These are phyloP conservation scores for Argya squamiceps DNA, from an alignment of 2,797 vertebrate genomes.

Conservation along the genomic window DNA sequence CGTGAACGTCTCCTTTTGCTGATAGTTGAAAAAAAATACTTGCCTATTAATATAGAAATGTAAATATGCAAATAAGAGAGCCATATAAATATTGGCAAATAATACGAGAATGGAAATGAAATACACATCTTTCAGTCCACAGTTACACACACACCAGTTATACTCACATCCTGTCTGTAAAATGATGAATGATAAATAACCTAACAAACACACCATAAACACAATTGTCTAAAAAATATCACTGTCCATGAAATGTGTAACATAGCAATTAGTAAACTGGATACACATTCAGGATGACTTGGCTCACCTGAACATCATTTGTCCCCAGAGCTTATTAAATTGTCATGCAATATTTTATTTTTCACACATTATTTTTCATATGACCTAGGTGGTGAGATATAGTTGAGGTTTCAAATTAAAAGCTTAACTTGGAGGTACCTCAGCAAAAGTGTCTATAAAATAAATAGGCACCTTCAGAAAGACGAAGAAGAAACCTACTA, in stretches of 20 bases:
- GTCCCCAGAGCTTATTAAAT: neutral
- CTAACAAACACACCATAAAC: neutral
- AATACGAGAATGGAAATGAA: neutral
- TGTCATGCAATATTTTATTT: neutral
- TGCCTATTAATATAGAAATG: neutral
- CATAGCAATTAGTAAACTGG: neutral
- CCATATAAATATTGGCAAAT: neutral
- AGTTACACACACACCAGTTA: neutral
- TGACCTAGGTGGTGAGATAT: neutral
- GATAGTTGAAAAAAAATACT: neutral
- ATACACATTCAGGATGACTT: neutral
- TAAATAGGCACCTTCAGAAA: neutral
- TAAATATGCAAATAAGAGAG: neutral
- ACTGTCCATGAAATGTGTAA: neutral
- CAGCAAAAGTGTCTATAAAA: neutral
- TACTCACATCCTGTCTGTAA: neutral
- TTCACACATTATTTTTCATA: neutral
- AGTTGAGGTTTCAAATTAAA: neutral
- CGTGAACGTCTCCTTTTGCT: neutral
- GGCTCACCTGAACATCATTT: neutral
- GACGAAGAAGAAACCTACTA: neutral
- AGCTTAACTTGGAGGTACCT: neutral
- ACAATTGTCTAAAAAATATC: neutral
- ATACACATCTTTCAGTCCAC: neutral
- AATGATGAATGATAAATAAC: neutral